A percentile compares a stretch with the other conserved stretches of the same genome.
Evolutionary conservation across 2,888 invertebrate genomes (phyloP).

Genomic region (Dromius quadrimaculatus): DNA sequence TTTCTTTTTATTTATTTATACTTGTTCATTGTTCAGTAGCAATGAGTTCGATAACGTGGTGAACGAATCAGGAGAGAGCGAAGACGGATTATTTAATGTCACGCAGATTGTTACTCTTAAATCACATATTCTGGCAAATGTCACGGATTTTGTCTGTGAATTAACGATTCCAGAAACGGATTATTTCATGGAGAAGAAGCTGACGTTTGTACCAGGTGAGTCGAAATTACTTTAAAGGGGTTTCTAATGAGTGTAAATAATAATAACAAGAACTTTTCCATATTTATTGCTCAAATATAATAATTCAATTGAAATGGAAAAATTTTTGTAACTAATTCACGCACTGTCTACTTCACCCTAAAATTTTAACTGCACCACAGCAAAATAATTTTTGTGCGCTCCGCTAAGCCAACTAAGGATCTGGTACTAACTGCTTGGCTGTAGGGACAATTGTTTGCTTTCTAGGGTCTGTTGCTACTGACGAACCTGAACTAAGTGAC

Average conservation of each 20-base stretch:
- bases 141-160: slow-evolving; percentile 73
- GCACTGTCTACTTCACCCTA: background rate
- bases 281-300: too few relatives aligned
- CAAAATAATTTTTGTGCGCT: slow-evolving; percentile 19
- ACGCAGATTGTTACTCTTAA: slow-evolving; percentile 70
- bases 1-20: background rate
- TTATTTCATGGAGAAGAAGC: slow-evolving; percentile 69
- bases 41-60: slow-evolving; percentile 58
- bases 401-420: background rate
- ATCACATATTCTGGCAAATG: slow-evolving; percentile 68
- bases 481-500: slow-evolving; percentile 33
- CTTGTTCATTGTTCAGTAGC: slow-evolving; percentile 56
- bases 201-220: slow-evolving; percentile 69
- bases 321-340: slow-evolving; percentile 12
- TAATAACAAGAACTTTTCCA: too few relatives aligned
- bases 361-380: background rate
- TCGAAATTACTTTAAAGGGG: too few relatives aligned
- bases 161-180: slow-evolving; percentile 74
- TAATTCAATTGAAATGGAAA: background rate
- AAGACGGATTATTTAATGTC: slow-evolving; percentile 70
- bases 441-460: slow-evolving; percentile 35
- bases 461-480: slow-evolving; percentile 45
- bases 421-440: slow-evolving; percentile 28
- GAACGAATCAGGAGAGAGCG: slow-evolving; percentile 55
- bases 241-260: too few relatives aligned